Evolutionary conservation across 2,113 vertebrate genomes (phyloP).

Genomic region (Zingel zingel): DNA sequence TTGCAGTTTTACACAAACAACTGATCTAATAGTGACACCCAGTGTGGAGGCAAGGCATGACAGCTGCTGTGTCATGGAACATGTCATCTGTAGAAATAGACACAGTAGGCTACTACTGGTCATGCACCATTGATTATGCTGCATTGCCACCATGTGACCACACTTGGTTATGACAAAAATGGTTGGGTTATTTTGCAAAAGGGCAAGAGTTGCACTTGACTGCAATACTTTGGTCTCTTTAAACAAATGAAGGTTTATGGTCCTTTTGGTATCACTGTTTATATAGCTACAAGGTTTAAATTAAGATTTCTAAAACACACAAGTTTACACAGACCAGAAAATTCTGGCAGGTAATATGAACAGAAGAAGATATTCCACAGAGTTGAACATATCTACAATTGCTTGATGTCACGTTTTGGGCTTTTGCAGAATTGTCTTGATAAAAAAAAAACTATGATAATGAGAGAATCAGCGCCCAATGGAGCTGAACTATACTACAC

Average conservation of each 20-base stretch:
- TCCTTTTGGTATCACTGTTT: not conserved
- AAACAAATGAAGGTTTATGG: not conserved
- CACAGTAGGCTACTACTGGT: not conserved
- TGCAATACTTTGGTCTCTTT: not conserved
- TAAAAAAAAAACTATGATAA: too few species aligned
- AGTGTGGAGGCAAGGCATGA: conserved; percentile 42
- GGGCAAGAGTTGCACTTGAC: not conserved
- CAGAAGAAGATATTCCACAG: not conserved
- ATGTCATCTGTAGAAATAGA: not conserved
- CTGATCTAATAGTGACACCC: conserved; percentile 66
- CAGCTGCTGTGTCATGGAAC: conserved; percentile 46
- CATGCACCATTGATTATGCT: conserved; percentile 28
- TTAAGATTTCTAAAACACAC: not conserved
- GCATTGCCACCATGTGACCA: conserved; percentile 54
- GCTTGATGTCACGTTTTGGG: too few species aligned
- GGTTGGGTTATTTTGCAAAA: not conserved
- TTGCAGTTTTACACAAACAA: conserved; percentile 26
- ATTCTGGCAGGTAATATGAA: not conserved
- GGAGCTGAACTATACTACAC: too few species aligned
- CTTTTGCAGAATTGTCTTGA: too few species aligned
- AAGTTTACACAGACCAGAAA: not conserved
- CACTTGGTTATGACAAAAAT: conserved; percentile 20
- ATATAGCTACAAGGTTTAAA: not conserved
- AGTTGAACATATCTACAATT: not conserved
- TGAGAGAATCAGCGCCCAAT: too few species aligned